A percentile compares a stretch with the other conserved stretches of the same genome.
phyloP scores from a whole-genome alignment of 2,113 vertebrate species.

The Fulica atra region DNA sequence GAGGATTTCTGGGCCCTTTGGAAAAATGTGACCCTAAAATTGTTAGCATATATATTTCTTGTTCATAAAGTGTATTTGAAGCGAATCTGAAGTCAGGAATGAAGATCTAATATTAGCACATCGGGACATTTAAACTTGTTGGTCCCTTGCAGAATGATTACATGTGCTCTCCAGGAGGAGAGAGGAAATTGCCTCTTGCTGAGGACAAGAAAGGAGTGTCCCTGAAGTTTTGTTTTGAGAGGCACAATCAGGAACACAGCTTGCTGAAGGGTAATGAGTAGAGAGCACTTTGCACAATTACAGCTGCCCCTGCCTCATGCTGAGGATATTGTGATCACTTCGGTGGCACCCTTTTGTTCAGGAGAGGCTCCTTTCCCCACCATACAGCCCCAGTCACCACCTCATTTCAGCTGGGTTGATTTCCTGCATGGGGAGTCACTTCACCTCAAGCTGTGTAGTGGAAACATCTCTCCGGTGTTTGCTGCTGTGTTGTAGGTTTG shows the following conservation, averaged over 20 bases:
- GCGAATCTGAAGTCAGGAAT: background rate
- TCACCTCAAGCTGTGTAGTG: background rate
- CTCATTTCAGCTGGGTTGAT: background rate
- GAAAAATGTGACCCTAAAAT: background rate
- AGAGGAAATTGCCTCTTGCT: constrained; percentile 21
- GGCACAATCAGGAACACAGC: background rate
- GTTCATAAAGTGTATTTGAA: background rate
- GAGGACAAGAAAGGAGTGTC: background rate
- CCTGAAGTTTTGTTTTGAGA: constrained; percentile 3
- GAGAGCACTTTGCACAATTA: constrained; percentile 18
- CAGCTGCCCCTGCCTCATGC: background rate
- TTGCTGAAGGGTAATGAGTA: constrained; percentile 4
- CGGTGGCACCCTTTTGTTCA: background rate
- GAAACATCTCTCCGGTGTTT: background rate
- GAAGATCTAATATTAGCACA: constrained; percentile 18
- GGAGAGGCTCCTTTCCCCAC: background rate
- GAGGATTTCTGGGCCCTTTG: background rate
- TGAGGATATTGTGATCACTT: background rate
- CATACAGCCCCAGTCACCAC: background rate
- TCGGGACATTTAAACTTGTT: constrained; percentile 3
- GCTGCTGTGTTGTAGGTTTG: background rate
- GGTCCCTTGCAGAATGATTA: constrained; percentile 13
- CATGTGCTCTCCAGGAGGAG: background rate
- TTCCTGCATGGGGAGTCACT: background rate
- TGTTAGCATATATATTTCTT: background rate